These are phyloP conservation scores for Portunus trituberculatus DNA, from an alignment of 1,140 invertebrate genomes.

Conservation along the genomic window DNA sequence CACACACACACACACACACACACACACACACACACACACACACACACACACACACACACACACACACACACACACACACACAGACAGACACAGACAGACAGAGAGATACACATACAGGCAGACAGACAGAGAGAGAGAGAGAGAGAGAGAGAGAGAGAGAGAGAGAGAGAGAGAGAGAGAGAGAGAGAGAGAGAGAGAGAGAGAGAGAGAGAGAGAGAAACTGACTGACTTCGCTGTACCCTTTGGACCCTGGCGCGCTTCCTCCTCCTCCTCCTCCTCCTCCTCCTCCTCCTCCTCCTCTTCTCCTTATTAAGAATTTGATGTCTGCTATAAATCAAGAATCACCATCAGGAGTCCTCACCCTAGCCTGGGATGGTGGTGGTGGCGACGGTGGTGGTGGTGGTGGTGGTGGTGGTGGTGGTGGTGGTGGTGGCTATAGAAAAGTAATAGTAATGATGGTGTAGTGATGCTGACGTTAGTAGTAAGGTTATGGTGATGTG, in stretches of 20 bases:
- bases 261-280: background rate
- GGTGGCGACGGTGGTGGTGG: background rate
- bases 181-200: conserved; percentile 38
- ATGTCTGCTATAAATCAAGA: background rate
- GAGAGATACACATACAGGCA: background rate
- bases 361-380: background rate
- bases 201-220: conserved; percentile 42
- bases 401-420: no score
- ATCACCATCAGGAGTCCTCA: background rate
- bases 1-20: background rate
- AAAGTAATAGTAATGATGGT: no score
- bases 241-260: background rate
- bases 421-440: no score
- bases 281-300: conserved; percentile 10
- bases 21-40: background rate
- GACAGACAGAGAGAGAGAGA: background rate
- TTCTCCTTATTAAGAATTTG: background rate
- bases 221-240: background rate
- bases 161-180: background rate
- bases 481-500: no score
- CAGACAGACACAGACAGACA: background rate
- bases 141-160: background rate
- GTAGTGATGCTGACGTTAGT: no score
- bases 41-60: background rate
- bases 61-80: background rate